These are phyloP conservation scores for Dreissena rostriformis DNA, from an alignment of 1,140 invertebrate genomes.

Conservation along the genomic window DNA sequence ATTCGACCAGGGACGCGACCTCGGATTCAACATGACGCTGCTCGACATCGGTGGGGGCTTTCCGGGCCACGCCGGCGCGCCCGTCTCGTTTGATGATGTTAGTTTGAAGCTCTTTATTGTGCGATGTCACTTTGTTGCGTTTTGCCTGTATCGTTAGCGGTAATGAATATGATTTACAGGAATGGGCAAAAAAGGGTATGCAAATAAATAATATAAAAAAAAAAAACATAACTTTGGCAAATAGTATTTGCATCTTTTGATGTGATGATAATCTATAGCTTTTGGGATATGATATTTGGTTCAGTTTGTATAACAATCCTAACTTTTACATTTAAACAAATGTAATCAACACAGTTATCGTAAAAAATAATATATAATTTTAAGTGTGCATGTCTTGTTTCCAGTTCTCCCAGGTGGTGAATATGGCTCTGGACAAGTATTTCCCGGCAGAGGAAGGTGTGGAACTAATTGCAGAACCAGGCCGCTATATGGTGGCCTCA, in stretches of 20 bases:
- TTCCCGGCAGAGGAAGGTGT: conserved; percentile 90
- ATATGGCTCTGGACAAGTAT: conserved; percentile 88
- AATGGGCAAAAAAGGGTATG: too few species aligned
- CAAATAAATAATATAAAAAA: too few species aligned
- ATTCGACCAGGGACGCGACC: conserved; percentile 78
- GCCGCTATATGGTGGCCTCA: conserved; percentile 94
- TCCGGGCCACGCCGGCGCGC: conserved; percentile 79
- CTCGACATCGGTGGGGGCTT: conserved; percentile 84
- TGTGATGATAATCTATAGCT: too few species aligned
- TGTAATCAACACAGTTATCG: too few species aligned
- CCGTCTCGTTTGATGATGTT: conserved; percentile 81
- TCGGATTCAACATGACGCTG: conserved; percentile 81
- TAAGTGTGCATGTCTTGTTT: conserved; percentile 18
- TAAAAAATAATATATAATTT: not conserved
- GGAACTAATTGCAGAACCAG: conserved; percentile 97
- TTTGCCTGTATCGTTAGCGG: too few species aligned
- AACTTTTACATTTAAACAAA: too few species aligned
- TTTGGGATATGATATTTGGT: too few species aligned
- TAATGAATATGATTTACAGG: too few species aligned
- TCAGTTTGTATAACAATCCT: too few species aligned
- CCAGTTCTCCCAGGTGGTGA: conserved; percentile 75
- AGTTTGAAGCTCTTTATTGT: not conserved
- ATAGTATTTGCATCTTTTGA: too few species aligned
- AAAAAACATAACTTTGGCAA: too few species aligned
- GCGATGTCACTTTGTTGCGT: not conserved